Base-by-base conservation (phyloP, 1,140 invertebrate genomes). In the Dendrolimus punctatus region DNA sequence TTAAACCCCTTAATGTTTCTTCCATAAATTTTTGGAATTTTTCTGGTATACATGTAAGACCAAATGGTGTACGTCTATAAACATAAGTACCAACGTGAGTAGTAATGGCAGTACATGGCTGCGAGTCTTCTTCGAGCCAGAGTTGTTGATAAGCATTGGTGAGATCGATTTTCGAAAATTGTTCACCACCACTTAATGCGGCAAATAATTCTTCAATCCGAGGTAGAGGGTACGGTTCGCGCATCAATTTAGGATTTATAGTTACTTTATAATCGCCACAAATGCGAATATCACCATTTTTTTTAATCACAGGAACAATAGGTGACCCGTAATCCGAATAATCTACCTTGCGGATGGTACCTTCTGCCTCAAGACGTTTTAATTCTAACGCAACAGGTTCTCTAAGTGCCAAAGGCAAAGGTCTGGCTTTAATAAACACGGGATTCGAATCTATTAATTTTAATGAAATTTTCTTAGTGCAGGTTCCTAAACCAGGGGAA, bases 361-460 rank as follows among this genome's bases (percentile, higher is more conserved):
- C 41, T n/a, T 42, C 41, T 42, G 41, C 41, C 41, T 42, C 41
- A n/a, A 42, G 41, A n/a, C 41, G 41, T 42, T 42, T n/a, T 42
- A 42, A 42, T 42, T 42, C 41, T 42, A 42, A 42, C 41, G 6
- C 41, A 42, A 42, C 41, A n/a, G 41, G 41, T 42, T 7, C 41
- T 8, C 41, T 7, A 8, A 42, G 41, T 42, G 41, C 41, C 4
- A 42, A n/a, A 7, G 2, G 41, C n/a, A 42, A 42, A 7, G 6
- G 41, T 42, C 41, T 42, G n/a, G 41, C 41, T 42, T 42, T 42
- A 42, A 42, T 42, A 42, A 42, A 42, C n/a, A 42, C 41, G 2
- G 41, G 41, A 42, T 42, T 42, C n/a, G 6, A 8, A 42, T 42
- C 41, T 8, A 7, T 42, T n/a, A 42, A 42, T 42, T 42, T 42